These are phyloP conservation scores for Petaurus breviceps DNA, from an alignment of 2,113 vertebrate species.

Conservation along the genomic window DNA sequence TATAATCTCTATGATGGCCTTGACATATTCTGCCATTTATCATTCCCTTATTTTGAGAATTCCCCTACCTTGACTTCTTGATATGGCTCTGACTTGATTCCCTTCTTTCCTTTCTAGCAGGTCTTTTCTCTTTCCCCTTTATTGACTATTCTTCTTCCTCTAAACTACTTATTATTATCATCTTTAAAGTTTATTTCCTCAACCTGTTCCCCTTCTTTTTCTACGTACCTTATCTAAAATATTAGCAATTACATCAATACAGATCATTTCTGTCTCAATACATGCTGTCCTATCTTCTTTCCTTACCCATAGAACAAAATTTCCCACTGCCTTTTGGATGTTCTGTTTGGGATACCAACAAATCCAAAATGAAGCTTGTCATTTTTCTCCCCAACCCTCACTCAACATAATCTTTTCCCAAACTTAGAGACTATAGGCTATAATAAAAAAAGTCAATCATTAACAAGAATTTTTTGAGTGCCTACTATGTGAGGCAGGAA, in stretches of 20 bases:
- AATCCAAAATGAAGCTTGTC: neutral
- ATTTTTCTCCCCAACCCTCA: neutral
- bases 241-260: neutral
- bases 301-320: neutral
- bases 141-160: neutral
- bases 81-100: neutral
- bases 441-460: neutral
- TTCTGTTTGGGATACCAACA: neutral
- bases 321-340: neutral
- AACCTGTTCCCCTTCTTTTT: neutral
- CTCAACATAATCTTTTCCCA: neutral
- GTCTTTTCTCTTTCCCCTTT: neutral
- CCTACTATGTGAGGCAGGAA: neutral
- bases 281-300: neutral
- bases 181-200: neutral
- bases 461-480: neutral
- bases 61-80: neutral
- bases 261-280: neutral
- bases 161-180: neutral
- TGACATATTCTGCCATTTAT: neutral
- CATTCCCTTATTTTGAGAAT: constrained; percentile 21
- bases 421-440: fast-evolving
- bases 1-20: neutral
- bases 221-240: neutral
- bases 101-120: neutral